These are phyloP conservation scores for Eupithecia subfuscata DNA, from an alignment of 2,888 invertebrate species.

Conservation along the genomic window DNA sequence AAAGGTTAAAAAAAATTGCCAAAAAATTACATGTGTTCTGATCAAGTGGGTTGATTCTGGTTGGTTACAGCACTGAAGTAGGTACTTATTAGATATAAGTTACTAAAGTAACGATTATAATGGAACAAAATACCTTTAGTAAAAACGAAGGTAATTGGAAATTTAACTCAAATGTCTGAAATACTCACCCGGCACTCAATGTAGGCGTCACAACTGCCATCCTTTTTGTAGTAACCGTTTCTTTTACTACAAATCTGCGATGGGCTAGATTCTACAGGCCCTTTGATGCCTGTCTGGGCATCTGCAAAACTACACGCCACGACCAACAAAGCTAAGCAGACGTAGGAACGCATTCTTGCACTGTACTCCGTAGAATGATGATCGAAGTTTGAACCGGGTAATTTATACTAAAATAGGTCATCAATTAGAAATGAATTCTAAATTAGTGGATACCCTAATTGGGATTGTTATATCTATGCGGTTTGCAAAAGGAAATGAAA, in stretches of 20 bases:
- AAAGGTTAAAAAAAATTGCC: too few species aligned
- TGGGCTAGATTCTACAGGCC: neutral
- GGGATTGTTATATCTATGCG: conserved; percentile 38
- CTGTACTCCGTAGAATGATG: conserved; percentile 39
- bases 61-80: too few species aligned
- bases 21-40: too few species aligned
- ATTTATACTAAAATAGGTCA: conserved; percentile 52
- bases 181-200: conserved; percentile 84
- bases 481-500: conserved; percentile 36
- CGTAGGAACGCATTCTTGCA: conserved; percentile 49
- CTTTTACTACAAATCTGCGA: conserved; percentile 56
- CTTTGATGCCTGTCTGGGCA: neutral
- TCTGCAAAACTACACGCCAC: conserved; percentile 52
- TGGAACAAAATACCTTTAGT: neutral
- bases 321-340: conserved; percentile 45
- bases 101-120: neutral
- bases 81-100: neutral
- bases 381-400: conserved; percentile 25
- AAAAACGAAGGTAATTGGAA: too few species aligned
- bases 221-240: conserved; percentile 86
- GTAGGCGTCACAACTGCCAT: conserved; percentile 88
- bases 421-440: conserved; percentile 41
- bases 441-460: conserved; percentile 31
- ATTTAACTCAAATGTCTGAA: neutral
- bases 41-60: too few species aligned